Evolutionary conservation across 53 echinoderm and acorn worm genomes (phyloP).

Genomic region (Arbacia lixula): DNA sequence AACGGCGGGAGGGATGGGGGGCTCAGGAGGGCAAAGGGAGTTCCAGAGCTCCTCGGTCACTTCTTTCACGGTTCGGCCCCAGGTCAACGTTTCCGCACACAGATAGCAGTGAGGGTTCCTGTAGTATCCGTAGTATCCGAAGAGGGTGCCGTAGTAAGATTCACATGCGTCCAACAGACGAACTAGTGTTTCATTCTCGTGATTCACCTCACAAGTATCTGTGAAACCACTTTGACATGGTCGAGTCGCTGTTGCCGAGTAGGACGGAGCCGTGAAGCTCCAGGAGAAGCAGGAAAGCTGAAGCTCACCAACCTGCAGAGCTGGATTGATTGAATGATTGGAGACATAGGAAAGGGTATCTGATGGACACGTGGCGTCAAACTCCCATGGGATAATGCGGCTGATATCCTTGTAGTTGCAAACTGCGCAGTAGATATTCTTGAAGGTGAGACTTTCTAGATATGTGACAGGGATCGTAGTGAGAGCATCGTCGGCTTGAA

Average conservation of each 20-base stretch:
- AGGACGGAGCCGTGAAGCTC: neutral
- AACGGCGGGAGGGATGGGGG: neutral
- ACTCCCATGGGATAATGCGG: neutral
- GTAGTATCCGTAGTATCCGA: too few species aligned
- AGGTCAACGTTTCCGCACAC: neutral
- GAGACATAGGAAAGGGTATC: neutral
- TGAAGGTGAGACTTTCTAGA: constrained; percentile 1
- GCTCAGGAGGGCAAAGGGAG: neutral
- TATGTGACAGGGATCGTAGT: neutral
- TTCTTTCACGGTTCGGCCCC: neutral
- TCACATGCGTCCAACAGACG: neutral
- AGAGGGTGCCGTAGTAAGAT: neutral
- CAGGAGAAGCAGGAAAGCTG: neutral
- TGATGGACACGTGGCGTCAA: neutral
- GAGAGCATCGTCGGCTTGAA: neutral
- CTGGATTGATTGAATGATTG: too few species aligned
- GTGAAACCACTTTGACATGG: neutral
- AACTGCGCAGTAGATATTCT: constrained; percentile 19
- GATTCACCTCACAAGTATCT: neutral
- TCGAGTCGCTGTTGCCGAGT: neutral
- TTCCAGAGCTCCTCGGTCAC: neutral
- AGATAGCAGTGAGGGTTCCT: constrained; percentile 14
- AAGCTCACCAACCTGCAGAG: neutral
- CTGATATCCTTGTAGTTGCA: constrained; percentile 5
- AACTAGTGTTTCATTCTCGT: constrained; percentile 12